Percentiles rank a stretch among this genome's conserved stretches.
These are phyloP conservation scores for Halesus radiatus DNA, from an alignment of 1,140 invertebrate species.

Conservation along the genomic window DNA sequence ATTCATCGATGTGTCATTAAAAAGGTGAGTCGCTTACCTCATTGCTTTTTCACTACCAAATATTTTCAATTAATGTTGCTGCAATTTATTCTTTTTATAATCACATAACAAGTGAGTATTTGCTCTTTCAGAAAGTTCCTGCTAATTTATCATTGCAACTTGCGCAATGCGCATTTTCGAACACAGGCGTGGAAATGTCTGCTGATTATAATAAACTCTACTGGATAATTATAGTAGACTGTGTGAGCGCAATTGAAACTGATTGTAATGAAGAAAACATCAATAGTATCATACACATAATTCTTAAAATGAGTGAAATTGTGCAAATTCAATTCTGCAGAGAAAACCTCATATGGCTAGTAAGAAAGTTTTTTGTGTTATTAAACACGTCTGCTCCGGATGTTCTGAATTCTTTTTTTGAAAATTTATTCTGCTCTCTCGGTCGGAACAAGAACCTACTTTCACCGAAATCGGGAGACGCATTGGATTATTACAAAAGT, in stretches of 20 bases:
- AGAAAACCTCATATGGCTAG: conserved; percentile 43
- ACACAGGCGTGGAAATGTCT: conserved; percentile 6
- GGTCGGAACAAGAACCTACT: conserved; percentile 7
- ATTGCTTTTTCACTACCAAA: background rate
- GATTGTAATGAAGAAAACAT: conserved; percentile 4
- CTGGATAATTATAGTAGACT: conserved; percentile 46
- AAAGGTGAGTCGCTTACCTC: conserved; percentile 20
- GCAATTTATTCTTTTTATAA: background rate
- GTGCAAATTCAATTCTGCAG: conserved; percentile 33
- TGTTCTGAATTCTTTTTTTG: conserved; percentile 19
- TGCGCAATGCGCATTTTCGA: conserved; percentile 25
- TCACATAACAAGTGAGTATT: background rate
- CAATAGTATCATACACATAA: conserved; percentile 17
- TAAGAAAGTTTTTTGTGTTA: conserved; percentile 42
- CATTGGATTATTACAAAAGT: conserved; percentile 46
- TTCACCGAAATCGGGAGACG: background rate
- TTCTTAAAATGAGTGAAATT: conserved; percentile 35
- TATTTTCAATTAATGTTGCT: no score
- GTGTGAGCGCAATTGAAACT: conserved; percentile 19
- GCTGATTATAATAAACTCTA: conserved; percentile 40
- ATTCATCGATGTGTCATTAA: conserved; percentile 40
- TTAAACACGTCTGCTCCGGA: conserved; percentile 12
- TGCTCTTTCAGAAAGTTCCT: conserved; percentile 40
- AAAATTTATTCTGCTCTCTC: conserved; percentile 40
- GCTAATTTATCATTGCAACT: conserved; percentile 15